Evolutionary conservation across 23 tunicate species (phyloP).

Genomic region (Ciona savignyi): DNA sequence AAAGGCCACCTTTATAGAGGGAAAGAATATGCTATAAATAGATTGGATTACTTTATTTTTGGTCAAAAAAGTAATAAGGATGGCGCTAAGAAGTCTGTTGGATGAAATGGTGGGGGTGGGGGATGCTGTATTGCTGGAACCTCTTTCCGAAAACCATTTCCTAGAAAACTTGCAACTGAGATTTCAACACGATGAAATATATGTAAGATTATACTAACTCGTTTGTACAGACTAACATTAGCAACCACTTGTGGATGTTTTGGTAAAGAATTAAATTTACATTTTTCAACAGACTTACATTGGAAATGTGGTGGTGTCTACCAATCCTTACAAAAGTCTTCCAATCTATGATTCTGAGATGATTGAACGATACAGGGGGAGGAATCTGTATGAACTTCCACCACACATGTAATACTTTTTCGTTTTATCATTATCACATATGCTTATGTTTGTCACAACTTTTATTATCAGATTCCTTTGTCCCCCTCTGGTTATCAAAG

Average conservation of each 20-base stretch:
- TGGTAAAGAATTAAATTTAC: too few relatives aligned
- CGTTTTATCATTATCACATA: too few relatives aligned
- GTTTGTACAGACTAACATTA: too few relatives aligned
- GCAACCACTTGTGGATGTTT: too few relatives aligned
- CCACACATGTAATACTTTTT: slow-evolving; percentile 70
- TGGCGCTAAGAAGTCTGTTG: slow-evolving; percentile 16
- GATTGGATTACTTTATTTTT: too few relatives aligned
- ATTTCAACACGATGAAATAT: slow-evolving; percentile 72
- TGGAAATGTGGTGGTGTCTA: slow-evolving; percentile 85
- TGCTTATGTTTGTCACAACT: neutral
- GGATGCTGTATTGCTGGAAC: slow-evolving; percentile 80
- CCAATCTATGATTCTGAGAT: slow-evolving; percentile 55
- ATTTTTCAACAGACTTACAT: slow-evolving; percentile 62
- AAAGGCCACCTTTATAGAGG: too few relatives aligned
- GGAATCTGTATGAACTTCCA: slow-evolving; percentile 86
- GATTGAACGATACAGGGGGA: slow-evolving; percentile 79
- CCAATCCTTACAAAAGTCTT: slow-evolving; percentile 77
- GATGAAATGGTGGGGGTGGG: slow-evolving; percentile 83
- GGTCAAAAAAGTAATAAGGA: too few relatives aligned
- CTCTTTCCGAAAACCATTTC: slow-evolving; percentile 64
- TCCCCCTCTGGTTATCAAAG: too few relatives aligned
- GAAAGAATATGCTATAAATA: too few relatives aligned
- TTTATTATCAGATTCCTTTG: too few relatives aligned
- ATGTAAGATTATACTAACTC: slow-evolving; percentile 45
- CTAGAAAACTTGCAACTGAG: slow-evolving; percentile 62